Evolutionary conservation across 2,113 vertebrate species (phyloP), one percentile per base, ranked within the genome.

Genomic region (Phylloscopus whistleri): DNA sequence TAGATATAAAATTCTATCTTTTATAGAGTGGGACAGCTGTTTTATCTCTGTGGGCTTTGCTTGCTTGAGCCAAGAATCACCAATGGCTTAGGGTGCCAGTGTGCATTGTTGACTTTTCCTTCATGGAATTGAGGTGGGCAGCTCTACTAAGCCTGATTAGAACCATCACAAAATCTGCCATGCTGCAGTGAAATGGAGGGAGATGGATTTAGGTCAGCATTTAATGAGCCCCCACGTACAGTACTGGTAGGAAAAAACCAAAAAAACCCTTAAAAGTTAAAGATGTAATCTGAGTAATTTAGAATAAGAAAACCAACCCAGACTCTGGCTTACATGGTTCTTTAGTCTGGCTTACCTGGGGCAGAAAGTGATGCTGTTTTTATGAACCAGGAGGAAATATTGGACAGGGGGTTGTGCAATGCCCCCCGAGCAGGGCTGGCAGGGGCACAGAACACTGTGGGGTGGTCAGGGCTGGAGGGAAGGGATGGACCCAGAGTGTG

Each of bases 191-290:
- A 77, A 74, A 97, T 88, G 70, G 48, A 76, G 89, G 33, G 69
- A 93, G 95, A 90, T 96, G 60, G 66, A 95, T 96, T 94, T 86
- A 87, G 94, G 88, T 96, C 93, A 93, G 27, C 63, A 14, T 86
- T 80, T 96, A 91, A 95, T 62, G 41, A 93, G 46, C 23, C 6
- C n/a, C 35, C 64, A 81, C 19, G 55, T 62, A 62, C 21, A 62
- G n/a, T 26, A 56, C 37, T 72, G 69, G 11, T 43, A 66, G 69
- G 33, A 33, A 69, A 79, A 89, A 87, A 23, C 28, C 17, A 10
- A 35, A 31, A 48, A 62, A 33, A 4, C 0, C 4, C n/a, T 52
- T 63, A 70, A 7, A 68, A 92, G 59, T 56, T 68, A 59, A 90
- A 62, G 70, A 39, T 22, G 9, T 66, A 48, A 59, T 80, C n/a